Conservation (phyloP, 2,797 vertebrate species). For the Ctenochaetus hawaiiensis region DNA sequence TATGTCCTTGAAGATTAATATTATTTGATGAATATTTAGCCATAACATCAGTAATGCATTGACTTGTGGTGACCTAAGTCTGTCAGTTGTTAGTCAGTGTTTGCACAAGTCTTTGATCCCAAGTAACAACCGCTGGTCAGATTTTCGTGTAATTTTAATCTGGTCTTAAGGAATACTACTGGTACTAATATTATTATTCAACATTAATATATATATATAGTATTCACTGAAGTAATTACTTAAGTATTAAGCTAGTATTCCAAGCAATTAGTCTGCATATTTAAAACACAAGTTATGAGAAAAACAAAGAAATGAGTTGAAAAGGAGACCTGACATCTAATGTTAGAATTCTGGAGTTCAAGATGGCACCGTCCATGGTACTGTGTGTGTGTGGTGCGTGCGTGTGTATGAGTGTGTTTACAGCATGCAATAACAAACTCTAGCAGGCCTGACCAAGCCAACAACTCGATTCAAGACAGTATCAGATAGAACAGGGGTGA, state of each 20-base stretch:
- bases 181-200: too few species aligned
- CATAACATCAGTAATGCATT: slow-evolving; percentile 11
- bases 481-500: background rate
- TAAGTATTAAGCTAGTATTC: background rate
- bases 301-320: background rate
- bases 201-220: too few species aligned
- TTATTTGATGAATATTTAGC: background rate
- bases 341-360: background rate
- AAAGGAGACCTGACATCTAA: background rate
- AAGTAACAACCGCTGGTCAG: background rate
- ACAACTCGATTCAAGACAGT: background rate
- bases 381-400: too few species aligned
- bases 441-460: background rate
- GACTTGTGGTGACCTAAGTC: slow-evolving; percentile 14
- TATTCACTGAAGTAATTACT: too few species aligned
- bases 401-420: background rate
- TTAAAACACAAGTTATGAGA: background rate
- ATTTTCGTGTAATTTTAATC: background rate
- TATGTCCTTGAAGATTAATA: background rate
- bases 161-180: background rate
- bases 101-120: background rate
- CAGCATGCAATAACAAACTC: background rate
- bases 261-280: background rate
- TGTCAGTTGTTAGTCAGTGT: background rate
- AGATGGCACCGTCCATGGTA: too few species aligned